Evolutionary conservation across 2,113 vertebrate species (phyloP), one percentile per base, ranked within the genome.

Genomic region (Phaetusa simplex): DNA sequence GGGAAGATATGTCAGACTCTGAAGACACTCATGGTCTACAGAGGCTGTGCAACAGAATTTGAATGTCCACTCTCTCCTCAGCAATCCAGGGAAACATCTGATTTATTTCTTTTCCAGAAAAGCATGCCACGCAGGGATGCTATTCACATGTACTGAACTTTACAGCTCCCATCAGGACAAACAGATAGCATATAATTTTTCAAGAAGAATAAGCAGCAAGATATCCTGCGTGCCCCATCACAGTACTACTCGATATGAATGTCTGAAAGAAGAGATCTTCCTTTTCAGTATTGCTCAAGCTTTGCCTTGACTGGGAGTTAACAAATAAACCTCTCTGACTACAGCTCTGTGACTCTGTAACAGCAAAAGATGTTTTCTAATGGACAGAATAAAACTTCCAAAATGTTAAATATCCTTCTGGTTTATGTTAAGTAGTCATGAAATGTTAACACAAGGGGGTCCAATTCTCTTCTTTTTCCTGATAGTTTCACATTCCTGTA

Each of bases 381-480:
- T 1, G 1, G 26, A 27, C 36, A 49, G 14, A 85, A 43, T 11
- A 34, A 61, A 84, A 30, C 11, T 5, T 47, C 6, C 11, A 42
- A 55, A 87, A 23, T 0, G 0, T 24, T 18, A 49, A n/a, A 8
- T 14, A 50, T 15, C 38, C 10, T 53, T 29, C 47, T 38, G 32
- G 6, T 86, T 38, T 47, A 13, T 10, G 4, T 29, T 23, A 10
- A 74, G 40, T 7, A 20, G 7, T 8, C 64, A 36, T 1, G 1
- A 85, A 79, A 67, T 8, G 8, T 40, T 34, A 7, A 26, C 20
- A 26, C 8, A 5, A 29, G 26, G 20, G 10, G 10, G 2, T 30
- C 0, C 8, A 29, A 73, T 56, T 79, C 12, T 18, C 30, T 7
- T 45, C 6, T 36, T 71, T 74, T 34, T 65, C 27, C 78, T 38